phyloP scores from a whole-genome alignment of 37 sponge, comb jelly and placozoan species.

The Aphrocallistes beatrix region DNA sequence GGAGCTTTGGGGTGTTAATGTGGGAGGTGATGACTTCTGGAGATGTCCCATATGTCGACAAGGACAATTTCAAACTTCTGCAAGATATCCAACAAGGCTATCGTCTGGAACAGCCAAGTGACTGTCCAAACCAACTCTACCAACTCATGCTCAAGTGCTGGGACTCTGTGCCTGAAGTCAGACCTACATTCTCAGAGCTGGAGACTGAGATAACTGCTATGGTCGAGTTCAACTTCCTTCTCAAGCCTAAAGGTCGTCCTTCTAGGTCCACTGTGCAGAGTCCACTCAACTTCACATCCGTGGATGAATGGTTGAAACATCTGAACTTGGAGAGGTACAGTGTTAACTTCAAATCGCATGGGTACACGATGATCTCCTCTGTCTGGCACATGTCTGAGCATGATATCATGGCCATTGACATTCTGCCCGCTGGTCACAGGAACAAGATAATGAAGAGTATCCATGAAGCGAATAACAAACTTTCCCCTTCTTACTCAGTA shows the following conservation, averaged over 20 bases:
- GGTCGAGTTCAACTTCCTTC: background rate
- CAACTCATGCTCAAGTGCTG: background rate
- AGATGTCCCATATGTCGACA: slow-evolving; percentile 54
- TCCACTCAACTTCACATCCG: slow-evolving; percentile 29
- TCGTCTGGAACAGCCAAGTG: background rate
- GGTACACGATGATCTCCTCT: slow-evolving; percentile 2
- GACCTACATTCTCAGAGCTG: slow-evolving; percentile 8
- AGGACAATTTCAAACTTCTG: slow-evolving; percentile 50
- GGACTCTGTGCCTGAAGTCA: background rate
- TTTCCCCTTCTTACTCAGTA: background rate
- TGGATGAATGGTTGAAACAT: slow-evolving; percentile 32
- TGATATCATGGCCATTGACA: slow-evolving; percentile 26
- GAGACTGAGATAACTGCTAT: background rate
- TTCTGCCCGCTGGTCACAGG: slow-evolving; percentile 15
- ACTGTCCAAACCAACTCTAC: background rate
- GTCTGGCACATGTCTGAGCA: slow-evolving; percentile 32
- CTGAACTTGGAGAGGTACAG: slow-evolving; percentile 50
- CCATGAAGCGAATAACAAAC: slow-evolving; percentile 11
- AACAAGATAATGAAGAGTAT: slow-evolving; percentile 36
- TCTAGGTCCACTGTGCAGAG: background rate
- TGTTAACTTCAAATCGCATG: slow-evolving; percentile 30
- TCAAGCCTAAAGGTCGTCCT: background rate
- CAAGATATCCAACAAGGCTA: background rate
- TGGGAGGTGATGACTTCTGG: slow-evolving; percentile 83
- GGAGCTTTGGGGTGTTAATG: slow-evolving; percentile 77